These are phyloP conservation scores for Leptopilina boulardi DNA, from an alignment of 1,140 invertebrate genomes.

Conservation along the genomic window DNA sequence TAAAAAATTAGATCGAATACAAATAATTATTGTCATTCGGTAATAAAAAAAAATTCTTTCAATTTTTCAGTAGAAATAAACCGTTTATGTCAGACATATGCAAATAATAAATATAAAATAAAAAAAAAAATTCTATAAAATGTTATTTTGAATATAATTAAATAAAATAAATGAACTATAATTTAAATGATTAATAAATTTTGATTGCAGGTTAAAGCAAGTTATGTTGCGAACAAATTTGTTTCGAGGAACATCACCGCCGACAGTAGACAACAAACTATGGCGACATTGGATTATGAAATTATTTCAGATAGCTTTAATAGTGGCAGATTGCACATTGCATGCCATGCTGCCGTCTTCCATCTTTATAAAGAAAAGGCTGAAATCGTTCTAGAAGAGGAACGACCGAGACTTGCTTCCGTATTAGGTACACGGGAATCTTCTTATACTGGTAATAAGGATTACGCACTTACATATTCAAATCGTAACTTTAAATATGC, in stretches of 20 bases:
- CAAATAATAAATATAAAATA: no score
- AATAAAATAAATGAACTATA: not conserved
- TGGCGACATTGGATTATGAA: conserved; percentile 76
- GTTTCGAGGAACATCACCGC: conserved; percentile 64
- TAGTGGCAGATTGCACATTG: conserved; percentile 78
- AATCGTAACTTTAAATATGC: not conserved
- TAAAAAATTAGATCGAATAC: no score
- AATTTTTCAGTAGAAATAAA: no score
- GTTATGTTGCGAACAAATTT: conserved; percentile 69
- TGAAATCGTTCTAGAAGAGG: conserved; percentile 79
- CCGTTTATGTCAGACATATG: no score
- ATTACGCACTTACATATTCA: conserved; percentile 11
- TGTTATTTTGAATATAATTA: not conserved
- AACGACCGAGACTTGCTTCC: conserved; percentile 80
- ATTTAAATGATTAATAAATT: conserved; percentile 17
- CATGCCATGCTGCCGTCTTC: conserved; percentile 80
- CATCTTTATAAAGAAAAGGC: conserved; percentile 77
- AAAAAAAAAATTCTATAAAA: no score
- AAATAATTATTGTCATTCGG: no score
- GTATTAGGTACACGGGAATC: conserved; percentile 81
- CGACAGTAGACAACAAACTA: conserved; percentile 64
- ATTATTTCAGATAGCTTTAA: conserved; percentile 79
- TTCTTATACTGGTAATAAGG: conserved; percentile 65
- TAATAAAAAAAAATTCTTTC: no score
- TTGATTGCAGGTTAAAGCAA: conserved; percentile 68